Base-by-base conservation (phyloP, 2,113 vertebrate genomes). In the Bucco capensis region DNA sequence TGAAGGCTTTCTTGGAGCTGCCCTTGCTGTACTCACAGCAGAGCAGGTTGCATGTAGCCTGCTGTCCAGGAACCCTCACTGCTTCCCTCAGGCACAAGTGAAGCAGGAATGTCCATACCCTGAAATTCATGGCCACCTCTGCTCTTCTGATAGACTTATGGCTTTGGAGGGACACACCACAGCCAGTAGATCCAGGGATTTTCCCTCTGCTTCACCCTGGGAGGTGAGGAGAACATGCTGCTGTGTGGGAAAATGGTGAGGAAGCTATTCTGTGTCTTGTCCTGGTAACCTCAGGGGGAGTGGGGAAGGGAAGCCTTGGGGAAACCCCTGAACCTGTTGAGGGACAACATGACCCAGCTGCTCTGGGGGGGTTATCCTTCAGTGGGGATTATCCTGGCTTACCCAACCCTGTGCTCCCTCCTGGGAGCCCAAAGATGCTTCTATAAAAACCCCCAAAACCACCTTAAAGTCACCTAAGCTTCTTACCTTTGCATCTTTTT, bases 1-100 rank as follows among this genome's bases (percentile, higher is more conserved):
- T 1, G 2, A 22, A 31, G 28, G 46, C 8, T 53, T 33, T 50
- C 42, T 18, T 19, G 42, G 47, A 60, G 66, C 51, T 71, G 24
- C 37, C 65, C 75, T 30, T 46, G 30, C 42, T n/a, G 19, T 35
- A 17, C 44, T 25, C 19, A 3, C 27, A 46, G 33, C 78, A 40
- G 40, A 25, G 38, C 0, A 2, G 22, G 25, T 14, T 33, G 37
- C 42, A 23, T 0, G 0, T 14, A 7, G 14, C 18, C 10, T 11
- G 5, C 14, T 2, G 10, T 21, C 62, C 44, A 33, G n/a, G 44
- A 53, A 14, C 37, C 1, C 16, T 33, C 22, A 8, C 49, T 1
- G 1, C 23, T 19, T 25, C 50, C 50, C 42, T 57, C 12, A 11
- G 30, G 35, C 54, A 53, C 19, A 7, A 21, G 5, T 10, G 6